Evolutionary conservation across 92 coral and sea anemone genomes (phyloP).

Genomic region (Parazoanthus atlanticus): DNA sequence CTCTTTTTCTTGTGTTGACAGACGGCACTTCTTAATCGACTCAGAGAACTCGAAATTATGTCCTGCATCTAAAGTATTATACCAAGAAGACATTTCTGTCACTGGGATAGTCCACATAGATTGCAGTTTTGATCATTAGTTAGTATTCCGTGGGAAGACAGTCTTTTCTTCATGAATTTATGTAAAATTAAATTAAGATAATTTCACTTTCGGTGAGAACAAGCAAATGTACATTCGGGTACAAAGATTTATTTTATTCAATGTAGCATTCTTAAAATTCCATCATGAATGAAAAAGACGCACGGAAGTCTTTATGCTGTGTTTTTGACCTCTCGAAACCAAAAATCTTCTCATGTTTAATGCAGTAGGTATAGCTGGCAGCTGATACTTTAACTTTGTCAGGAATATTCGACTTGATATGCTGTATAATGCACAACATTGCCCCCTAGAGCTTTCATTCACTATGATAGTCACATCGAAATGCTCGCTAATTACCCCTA

Average conservation of each 20-base stretch:
- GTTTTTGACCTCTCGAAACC: conserved; percentile 30
- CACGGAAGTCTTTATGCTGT: conserved; percentile 32
- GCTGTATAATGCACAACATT: conserved; percentile 19
- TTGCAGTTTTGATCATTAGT: neutral
- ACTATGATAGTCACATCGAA: conserved; percentile 3
- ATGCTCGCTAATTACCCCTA: conserved; percentile 20
- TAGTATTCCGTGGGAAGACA: neutral
- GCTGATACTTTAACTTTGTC: conserved; percentile 20
- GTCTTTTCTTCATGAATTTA: neutral
- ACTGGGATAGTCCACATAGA: neutral
- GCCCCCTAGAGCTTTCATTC: conserved; percentile 46
- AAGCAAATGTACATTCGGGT: conserved; percentile 15
- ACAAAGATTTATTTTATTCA: conserved; percentile 1
- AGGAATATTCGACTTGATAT: conserved; percentile 24
- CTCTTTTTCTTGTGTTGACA: conserved; percentile 36
- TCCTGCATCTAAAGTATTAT: neutral
- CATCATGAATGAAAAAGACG: conserved; percentile 24
- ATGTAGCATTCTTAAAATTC: conserved; percentile 29
- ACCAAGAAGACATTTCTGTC: neutral
- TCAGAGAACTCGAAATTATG: neutral
- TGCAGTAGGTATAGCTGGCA: conserved; percentile 11
- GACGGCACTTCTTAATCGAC: conserved; percentile 26
- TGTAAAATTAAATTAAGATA: neutral
- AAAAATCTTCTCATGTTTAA: conserved; percentile 28
- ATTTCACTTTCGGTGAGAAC: neutral